Conservation (phyloP, 2,113 vertebrate species). For the Rhombomys opimus region DNA sequence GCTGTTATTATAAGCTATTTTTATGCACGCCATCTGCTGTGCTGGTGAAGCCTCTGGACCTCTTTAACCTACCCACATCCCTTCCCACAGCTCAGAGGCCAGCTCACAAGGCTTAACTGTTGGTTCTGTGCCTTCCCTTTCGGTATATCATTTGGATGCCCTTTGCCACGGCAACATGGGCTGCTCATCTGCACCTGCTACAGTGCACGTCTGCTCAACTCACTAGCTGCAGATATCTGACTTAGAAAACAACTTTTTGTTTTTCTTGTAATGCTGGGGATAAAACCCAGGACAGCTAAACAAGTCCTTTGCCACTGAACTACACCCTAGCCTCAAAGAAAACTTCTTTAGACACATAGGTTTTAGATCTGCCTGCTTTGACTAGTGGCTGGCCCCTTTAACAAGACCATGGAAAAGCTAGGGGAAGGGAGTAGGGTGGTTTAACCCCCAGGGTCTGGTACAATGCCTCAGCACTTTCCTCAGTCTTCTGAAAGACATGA, state of each 20-base stretch:
- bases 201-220: background rate
- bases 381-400: background rate
- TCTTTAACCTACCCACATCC: background rate
- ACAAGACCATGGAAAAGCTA: background rate
- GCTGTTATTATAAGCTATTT: background rate
- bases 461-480: background rate
- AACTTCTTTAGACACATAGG: background rate
- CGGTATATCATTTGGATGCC: background rate
- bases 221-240: background rate
- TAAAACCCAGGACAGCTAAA: background rate
- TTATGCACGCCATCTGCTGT: background rate
- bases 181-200: background rate
- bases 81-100: background rate
- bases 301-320: background rate
- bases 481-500: background rate
- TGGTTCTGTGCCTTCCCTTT: background rate
- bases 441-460: rapidly evolving
- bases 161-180: rapidly evolving
- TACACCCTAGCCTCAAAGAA: background rate
- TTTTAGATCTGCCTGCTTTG: background rate
- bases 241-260: background rate
- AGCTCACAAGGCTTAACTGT: background rate
- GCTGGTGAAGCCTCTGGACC: background rate
- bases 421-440: rapidly evolving
- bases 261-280: background rate